phyloP scores from a whole-genome alignment of 2,797 vertebrate genomes.

The Clarias fuscus region DNA sequence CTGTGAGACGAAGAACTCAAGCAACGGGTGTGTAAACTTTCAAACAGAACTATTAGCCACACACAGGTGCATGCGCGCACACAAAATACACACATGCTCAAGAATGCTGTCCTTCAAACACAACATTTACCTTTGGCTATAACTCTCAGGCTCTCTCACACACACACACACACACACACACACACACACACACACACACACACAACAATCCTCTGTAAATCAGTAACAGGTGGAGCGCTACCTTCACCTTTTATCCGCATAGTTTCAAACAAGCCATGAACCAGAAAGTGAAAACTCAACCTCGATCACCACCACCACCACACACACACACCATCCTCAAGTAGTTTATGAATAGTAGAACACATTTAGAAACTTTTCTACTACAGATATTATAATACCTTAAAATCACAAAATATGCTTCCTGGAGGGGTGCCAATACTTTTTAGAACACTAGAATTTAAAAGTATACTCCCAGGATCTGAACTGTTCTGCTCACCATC shows the following conservation, averaged over 20 bases:
- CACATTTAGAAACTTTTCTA: neutral
- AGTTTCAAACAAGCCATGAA: constrained; percentile 40
- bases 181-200: constrained; percentile 1
- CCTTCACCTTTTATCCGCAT: constrained; percentile 34
- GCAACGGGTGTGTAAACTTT: neutral
- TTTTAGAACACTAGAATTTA: neutral
- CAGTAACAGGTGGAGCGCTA: neutral
- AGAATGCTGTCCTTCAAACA: constrained; percentile 25
- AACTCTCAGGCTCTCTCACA: constrained; percentile 24
- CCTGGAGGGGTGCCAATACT: neutral
- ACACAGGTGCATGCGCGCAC: neutral
- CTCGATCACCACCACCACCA: neutral
- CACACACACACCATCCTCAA: no score
- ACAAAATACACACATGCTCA: neutral
- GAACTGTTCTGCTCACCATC: neutral
- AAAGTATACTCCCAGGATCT: neutral
- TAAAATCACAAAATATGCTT: neutral
- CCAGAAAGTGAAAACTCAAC: neutral
- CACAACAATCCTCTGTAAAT: neutral
- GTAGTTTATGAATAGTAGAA: neutral
- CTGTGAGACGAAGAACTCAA: neutral
- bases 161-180: constrained; percentile 20
- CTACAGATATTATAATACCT: neutral
- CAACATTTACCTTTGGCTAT: constrained; percentile 41
- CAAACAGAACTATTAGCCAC: neutral